phyloP scores from a whole-genome alignment of 1,140 invertebrate species.

The Trichoplusia ni region DNA sequence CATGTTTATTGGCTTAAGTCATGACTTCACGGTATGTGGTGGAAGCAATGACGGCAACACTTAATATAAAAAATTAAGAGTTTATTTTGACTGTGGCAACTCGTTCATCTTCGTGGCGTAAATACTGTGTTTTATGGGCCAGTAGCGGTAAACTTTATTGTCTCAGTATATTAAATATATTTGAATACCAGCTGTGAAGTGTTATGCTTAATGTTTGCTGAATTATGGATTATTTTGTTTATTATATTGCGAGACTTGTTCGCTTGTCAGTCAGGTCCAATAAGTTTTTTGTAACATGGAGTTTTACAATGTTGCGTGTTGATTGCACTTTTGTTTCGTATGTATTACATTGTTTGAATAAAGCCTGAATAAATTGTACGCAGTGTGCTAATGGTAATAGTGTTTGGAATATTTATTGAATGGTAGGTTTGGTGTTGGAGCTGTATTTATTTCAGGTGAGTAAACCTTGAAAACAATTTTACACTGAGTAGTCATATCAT shows the following conservation, averaged over 20 bases:
- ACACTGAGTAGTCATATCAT: too few species aligned
- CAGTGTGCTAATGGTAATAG: too few species aligned
- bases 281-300: neutral
- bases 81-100: constrained; percentile 57
- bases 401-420: too few species aligned
- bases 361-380: neutral
- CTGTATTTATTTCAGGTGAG: too few species aligned
- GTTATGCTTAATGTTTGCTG: neutral
- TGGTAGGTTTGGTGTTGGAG: too few species aligned
- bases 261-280: neutral
- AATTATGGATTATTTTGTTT: constrained; percentile 6
- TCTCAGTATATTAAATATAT: constrained; percentile 40
- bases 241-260: neutral
- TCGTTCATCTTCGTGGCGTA: constrained; percentile 52
- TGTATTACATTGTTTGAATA: neutral
- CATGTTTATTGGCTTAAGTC: constrained; percentile 71
- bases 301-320: constrained; percentile 5
- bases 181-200: constrained; percentile 33
- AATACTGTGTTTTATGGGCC: constrained; percentile 45
- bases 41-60: constrained; percentile 52
- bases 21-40: constrained; percentile 71
- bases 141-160: constrained; percentile 49
- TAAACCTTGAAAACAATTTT: too few species aligned
- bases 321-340: neutral
- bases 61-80: constrained; percentile 60